Percentiles rank a stretch among this genome's conserved stretches.
Evolutionary conservation across 2,797 vertebrate species (phyloP).

Genomic region (Ataeniobius toweri): DNA sequence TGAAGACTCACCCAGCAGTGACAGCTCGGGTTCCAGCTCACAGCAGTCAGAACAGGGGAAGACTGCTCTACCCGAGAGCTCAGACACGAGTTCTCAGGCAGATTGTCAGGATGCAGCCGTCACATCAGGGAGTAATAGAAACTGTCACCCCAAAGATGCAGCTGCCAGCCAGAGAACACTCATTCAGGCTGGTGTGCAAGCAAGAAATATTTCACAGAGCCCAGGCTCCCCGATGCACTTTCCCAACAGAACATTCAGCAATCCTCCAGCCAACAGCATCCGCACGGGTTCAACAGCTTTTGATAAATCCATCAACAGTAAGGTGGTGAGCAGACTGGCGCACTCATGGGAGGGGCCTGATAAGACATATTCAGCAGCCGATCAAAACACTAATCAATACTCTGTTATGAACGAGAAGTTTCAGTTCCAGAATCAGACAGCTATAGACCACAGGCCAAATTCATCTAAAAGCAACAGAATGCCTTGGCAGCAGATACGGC

Average conservation of each 20-base stretch:
- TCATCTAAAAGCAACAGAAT: conserved; percentile 82
- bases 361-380: conserved; percentile 83
- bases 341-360: conserved; percentile 87
- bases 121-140: conserved; percentile 81
- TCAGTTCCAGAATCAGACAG: conserved; percentile 85
- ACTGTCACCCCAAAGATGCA: conserved; percentile 80
- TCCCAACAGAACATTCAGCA: conserved; percentile 83
- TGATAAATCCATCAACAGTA: conserved; percentile 82
- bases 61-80: conserved; percentile 83
- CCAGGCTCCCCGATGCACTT: conserved; percentile 89
- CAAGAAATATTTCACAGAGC: conserved; percentile 83
- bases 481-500: conserved; percentile 88
- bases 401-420: conserved; percentile 80
- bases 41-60: conserved; percentile 82
- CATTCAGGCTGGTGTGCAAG: conserved; percentile 82
- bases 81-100: conserved; percentile 81
- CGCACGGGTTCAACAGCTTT: conserved; percentile 79
- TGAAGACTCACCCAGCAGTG: conserved; percentile 79
- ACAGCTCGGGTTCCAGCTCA: conserved; percentile 82
- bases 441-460: conserved; percentile 84
- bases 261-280: conserved; percentile 69
- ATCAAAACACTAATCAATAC: conserved; percentile 83
- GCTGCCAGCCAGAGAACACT: conserved; percentile 81
- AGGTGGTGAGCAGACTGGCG: conserved; percentile 77
- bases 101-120: conserved; percentile 79